A percentile compares a stretch with the other conserved stretches of the same genome.
These are phyloP conservation scores for Temnopleurus reevesii DNA, from an alignment of 53 echinoderm and acorn worm genomes.

Conservation along the genomic window DNA sequence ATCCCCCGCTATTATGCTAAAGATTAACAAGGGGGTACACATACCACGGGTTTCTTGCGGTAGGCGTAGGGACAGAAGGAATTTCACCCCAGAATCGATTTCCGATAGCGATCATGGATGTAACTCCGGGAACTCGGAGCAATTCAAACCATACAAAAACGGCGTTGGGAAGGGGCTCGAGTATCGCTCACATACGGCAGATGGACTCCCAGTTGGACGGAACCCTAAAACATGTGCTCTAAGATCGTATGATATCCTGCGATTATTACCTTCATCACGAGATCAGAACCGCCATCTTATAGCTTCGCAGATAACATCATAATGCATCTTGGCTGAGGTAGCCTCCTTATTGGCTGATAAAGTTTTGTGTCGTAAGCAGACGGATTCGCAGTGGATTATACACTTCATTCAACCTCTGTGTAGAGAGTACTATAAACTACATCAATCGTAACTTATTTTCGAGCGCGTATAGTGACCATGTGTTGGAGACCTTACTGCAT, in stretches of 20 bases:
- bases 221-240: constrained; percentile 16
- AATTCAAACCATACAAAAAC: constrained; percentile 41
- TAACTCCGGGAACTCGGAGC: constrained; percentile 28
- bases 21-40: constrained; percentile 40
- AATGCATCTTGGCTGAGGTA: neutral
- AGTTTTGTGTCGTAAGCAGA: constrained; percentile 35
- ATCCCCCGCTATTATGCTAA: constrained; percentile 18
- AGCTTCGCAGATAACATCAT: neutral
- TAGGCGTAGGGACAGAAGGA: constrained; percentile 15
- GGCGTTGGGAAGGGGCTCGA: constrained; percentile 7
- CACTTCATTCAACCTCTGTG: neutral
- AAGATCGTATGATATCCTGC: neutral
- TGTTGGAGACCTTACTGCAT: neutral
- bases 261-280: neutral
- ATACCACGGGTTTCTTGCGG: constrained; percentile 41
- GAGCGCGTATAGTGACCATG: neutral
- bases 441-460: neutral
- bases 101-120: constrained; percentile 37
- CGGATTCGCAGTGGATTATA: neutral
- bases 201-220: neutral
- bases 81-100: constrained; percentile 47
- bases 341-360: neutral
- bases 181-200: neutral
- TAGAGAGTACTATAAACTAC: neutral
- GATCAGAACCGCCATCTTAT: neutral